Conservation (phyloP, 1,140 invertebrate genomes). For the Eueides isabella region DNA sequence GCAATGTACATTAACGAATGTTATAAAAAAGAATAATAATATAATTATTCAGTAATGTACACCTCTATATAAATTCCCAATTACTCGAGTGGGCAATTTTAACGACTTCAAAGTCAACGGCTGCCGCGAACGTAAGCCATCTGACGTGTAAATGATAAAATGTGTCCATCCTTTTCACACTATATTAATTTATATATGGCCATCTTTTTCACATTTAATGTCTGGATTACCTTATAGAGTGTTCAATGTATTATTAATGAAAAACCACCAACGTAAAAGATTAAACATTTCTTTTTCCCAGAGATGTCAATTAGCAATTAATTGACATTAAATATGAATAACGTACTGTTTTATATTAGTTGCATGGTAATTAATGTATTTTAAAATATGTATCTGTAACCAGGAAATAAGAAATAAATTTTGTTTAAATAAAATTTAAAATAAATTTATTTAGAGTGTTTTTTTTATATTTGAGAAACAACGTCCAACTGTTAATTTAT, state of each 20-base stretch:
- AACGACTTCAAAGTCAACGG: constrained; percentile 53
- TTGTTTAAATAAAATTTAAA: too few species aligned
- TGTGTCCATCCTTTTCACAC: constrained; percentile 39
- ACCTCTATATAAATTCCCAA: constrained; percentile 52
- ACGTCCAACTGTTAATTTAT: too few species aligned
- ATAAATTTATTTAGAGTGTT: too few species aligned
- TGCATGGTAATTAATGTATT: neutral
- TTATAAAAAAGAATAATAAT: too few species aligned
- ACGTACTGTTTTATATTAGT: neutral
- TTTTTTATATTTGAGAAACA: too few species aligned
- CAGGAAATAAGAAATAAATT: too few species aligned
- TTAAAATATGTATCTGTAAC: too few species aligned
- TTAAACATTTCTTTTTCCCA: neutral
- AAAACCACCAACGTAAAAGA: neutral
- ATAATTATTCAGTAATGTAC: constrained; percentile 1
- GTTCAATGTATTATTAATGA: constrained; percentile 5
- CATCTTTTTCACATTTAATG: neutral
- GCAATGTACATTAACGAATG: too few species aligned
- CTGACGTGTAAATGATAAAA: constrained; percentile 66
- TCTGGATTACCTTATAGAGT: constrained; percentile 4
- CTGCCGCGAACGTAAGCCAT: constrained; percentile 51
- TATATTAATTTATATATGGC: constrained; percentile 7
- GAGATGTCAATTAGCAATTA: neutral
- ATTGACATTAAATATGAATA: neutral
- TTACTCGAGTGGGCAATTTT: constrained; percentile 62